Base-by-base conservation (phyloP, 2,797 vertebrate species). In the Artibeus lituratus region DNA sequence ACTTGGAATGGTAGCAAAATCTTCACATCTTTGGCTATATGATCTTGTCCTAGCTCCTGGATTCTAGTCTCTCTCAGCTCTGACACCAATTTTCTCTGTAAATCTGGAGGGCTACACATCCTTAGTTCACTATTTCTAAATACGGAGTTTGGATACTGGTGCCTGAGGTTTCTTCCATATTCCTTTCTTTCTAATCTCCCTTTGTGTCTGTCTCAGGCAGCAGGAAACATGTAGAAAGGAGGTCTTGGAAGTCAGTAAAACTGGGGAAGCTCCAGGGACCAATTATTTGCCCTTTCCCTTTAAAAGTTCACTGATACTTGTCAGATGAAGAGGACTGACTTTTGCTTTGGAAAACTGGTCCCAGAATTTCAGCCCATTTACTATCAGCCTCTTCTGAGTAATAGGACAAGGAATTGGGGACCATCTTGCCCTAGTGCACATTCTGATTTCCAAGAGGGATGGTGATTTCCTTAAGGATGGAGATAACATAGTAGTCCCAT, bases 61-160 rank as follows among this genome's bases (percentile, higher is more conserved):
- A 35, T 51, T 87, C 85, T 76, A 6, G 26, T 59, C 87, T 90
- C 92, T 47, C 84, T 87, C 92, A 53, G 49, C 39, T 80, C 62
- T 69, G 82, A 86, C 49, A 35, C 69, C 10, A 4, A 82, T 88
- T 77, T 85, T 93, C 94, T 78, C 82, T 86, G 84, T 84, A 82
- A 96, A 62, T 42, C 57, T 67, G 29, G 16, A 93, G n/a, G 2
- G 16, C 24, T 22, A 47, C 10, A 5, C 2, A 12, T 16, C 29
- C 51, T 85, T 29, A 24, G 22, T 53, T 59, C 87, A 39, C 65
- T 80, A 42, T 87, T 77, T 94, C 72, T 69, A 69, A 76, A 42
- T 9, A 24, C 5, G 24, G n/a, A 57, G 14, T 32, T 65, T 73
- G 32, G 53, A 47, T 53, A 24, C 65, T 24, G 59, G 59, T 57